phyloP scores from a whole-genome alignment of 2,888 invertebrate genomes.

The Vanessa cardui region DNA sequence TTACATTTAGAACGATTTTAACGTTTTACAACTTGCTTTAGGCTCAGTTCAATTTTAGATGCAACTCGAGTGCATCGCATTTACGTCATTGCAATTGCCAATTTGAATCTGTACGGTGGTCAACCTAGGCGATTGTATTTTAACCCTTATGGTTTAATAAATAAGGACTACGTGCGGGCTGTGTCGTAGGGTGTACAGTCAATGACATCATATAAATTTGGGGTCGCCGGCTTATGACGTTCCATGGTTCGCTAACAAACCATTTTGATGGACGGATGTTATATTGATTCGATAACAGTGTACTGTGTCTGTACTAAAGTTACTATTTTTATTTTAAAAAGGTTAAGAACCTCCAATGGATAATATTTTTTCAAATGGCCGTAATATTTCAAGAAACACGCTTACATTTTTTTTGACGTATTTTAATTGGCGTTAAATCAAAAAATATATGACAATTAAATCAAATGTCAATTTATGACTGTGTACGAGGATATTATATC shows the following conservation, averaged over 20 bases:
- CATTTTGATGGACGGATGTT: slow-evolving; percentile 18
- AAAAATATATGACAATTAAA: too few relatives aligned
- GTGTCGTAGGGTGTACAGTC: slow-evolving; percentile 28
- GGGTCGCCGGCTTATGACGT: slow-evolving; percentile 35
- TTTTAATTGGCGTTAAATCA: too few relatives aligned
- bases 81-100: slow-evolving; percentile 44
- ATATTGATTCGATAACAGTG: slow-evolving; percentile 6
- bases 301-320: slow-evolving; percentile 2
- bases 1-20: slow-evolving; percentile 34
- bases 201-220: slow-evolving; percentile 40
- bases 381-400: too few relatives aligned
- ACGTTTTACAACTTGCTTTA: slow-evolving; percentile 41
- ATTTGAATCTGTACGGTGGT: slow-evolving; percentile 30
- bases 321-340: not conserved
- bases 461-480: too few relatives aligned
- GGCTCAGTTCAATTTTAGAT: slow-evolving; percentile 38
- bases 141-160: slow-evolving; percentile 12
- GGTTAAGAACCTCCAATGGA: not conserved
- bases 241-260: slow-evolving; percentile 27
- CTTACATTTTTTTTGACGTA: too few relatives aligned
- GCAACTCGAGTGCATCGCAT: slow-evolving; percentile 43
- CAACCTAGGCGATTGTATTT: slow-evolving; percentile 15
- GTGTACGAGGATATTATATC: too few relatives aligned
- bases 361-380: not conserved
- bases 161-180: not conserved